These are phyloP conservation scores for Eospalax fontanierii DNA, from an alignment of 2,797 vertebrate species.

Conservation along the genomic window DNA sequence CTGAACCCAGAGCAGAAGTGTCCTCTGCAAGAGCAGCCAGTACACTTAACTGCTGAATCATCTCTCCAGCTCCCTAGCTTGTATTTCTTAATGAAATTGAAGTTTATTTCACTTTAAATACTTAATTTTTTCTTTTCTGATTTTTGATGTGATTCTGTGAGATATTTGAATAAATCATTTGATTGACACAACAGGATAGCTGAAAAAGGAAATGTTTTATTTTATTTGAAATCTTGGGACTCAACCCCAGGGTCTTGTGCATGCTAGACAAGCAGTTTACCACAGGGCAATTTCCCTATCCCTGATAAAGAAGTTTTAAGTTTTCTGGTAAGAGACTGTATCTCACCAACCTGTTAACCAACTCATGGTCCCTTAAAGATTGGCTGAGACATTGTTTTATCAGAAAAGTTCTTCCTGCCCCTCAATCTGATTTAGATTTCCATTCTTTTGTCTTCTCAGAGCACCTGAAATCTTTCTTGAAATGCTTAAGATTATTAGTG, in stretches of 20 bases:
- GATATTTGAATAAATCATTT: conserved; percentile 47
- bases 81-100: conserved; percentile 23
- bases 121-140: conserved; percentile 40
- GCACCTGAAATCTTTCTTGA: conserved; percentile 2
- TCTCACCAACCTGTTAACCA: not conserved
- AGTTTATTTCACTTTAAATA: conserved; percentile 59
- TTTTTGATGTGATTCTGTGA: conserved; percentile 31
- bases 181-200: conserved; percentile 14
- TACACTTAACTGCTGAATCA: not conserved
- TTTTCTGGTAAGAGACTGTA: conserved; percentile 15
- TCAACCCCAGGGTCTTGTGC: not conserved
- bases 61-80: not conserved
- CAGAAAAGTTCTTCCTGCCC: not conserved
- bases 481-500: conserved; percentile 20
- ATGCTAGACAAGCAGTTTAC: not conserved
- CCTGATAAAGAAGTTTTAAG: not conserved
- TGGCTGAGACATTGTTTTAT: conserved; percentile 7
- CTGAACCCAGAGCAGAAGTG: too few relatives aligned
- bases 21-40: too few relatives aligned
- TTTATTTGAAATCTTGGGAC: not conserved
- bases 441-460: not conserved
- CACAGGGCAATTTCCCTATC: not conserved
- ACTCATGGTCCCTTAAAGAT: conserved; percentile 13
- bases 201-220: conserved; percentile 13
- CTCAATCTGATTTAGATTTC: conserved; percentile 7